phyloP scores from a whole-genome alignment of 2,113 vertebrate species.

The Columba livia region DNA sequence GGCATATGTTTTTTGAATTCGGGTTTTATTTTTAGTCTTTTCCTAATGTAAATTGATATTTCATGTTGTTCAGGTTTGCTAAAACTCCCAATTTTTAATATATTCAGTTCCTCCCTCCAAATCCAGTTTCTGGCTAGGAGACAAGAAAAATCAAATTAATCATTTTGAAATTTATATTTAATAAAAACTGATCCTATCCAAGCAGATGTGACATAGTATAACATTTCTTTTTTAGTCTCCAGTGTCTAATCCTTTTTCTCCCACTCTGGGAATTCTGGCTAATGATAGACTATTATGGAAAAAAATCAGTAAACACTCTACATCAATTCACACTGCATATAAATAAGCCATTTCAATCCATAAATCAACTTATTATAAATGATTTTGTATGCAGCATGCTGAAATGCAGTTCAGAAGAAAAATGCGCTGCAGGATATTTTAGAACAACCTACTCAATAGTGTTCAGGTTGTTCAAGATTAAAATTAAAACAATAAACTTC shows the following conservation, averaged over 20 bases:
- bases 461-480: constrained; percentile 64
- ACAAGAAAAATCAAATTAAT: constrained; percentile 13
- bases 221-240: constrained; percentile 24
- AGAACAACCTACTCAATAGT: constrained; percentile 40
- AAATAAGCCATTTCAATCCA: constrained; percentile 63
- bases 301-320: constrained; percentile 66
- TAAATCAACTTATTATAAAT: constrained; percentile 63
- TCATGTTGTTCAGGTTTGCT: background rate
- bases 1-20: fast-evolving
- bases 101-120: background rate
- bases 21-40: background rate
- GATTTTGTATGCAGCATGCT: constrained; percentile 2
- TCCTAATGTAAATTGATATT: background rate
- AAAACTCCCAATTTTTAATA: background rate
- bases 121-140: background rate
- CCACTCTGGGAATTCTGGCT: constrained; percentile 45
- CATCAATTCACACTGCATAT: constrained; percentile 55
- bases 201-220: constrained; percentile 46
- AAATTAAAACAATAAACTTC: constrained; percentile 80
- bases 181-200: constrained; percentile 16
- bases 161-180: constrained; percentile 66
- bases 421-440: constrained; percentile 19
- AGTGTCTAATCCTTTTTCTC: constrained; percentile 8
- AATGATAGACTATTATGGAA: constrained; percentile 48
- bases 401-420: constrained; percentile 13